Base-by-base conservation (phyloP, 2,888 invertebrate genomes). In the Cephus pygmeus region DNA sequence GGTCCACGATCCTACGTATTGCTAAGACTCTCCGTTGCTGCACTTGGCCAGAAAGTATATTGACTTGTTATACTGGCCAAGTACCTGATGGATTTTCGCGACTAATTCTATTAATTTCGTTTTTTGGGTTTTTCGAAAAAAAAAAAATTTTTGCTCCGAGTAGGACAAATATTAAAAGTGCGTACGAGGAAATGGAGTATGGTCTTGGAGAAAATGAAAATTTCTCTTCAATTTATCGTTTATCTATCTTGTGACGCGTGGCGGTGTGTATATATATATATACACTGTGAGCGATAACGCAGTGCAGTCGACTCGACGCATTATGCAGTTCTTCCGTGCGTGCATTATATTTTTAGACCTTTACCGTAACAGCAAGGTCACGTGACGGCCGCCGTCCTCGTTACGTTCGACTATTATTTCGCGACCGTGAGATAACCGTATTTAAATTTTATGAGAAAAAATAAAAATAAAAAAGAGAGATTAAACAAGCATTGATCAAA, bases 151-250 rank as follows among this genome's bases (percentile, higher is more conserved):
- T 15, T 40, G 0, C 15, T 23, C 0, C 15, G 6, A 9, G 0
- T 4, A 0, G 40, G 1, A 4, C 2, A 40, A 6, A 23, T 6
- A 23, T 23, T 15, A 23, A 23, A 40, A 40, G 4, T 34, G 40
- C 40, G 2, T 1, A 40, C 40, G 23, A 40, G 23, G 6, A 40
- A 23, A 9, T 40, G 2, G 40, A 23, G 6, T 23, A 9, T 6
- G 1, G 1, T 40, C 9, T 40, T 23, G 23, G 40, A 23, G 76
- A 82, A 84, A 85, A 82, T 85, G 85, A 85, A 85, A 81, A 80
- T 85, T 87, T 85, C 85, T 85, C 87, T 81, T 82, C 82, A 83
- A 88, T 87, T 85, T 83, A 83, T 84, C 83, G 87, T 87, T 86
- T 86, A 87, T 87, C 87, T 84, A 81, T 80, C 82, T 80, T 23